Percentiles rank a stretch among this genome's conserved stretches.
These are phyloP conservation scores for Hemistola chrysoprasaria DNA, from an alignment of 2,888 invertebrate genomes.

Conservation along the genomic window DNA sequence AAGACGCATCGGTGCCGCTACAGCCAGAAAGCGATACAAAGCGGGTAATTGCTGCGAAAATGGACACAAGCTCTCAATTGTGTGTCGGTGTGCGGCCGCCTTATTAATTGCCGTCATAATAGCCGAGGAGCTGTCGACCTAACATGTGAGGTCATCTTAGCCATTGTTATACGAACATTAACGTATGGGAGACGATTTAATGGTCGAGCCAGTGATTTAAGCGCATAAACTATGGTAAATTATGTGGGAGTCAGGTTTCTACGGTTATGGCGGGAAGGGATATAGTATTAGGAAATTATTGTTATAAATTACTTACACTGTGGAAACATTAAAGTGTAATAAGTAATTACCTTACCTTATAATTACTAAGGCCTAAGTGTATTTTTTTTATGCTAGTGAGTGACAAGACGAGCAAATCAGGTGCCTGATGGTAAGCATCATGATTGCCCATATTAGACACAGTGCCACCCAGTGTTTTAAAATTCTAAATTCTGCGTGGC, in stretches of 20 bases:
- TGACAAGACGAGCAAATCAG: no score
- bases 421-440: no score
- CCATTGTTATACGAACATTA: conserved; percentile 20
- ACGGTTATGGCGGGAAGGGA: conserved; percentile 1
- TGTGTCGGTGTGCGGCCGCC: conserved; percentile 6
- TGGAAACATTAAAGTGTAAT: no score
- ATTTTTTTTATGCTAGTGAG: no score
- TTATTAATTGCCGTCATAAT: conserved; percentile 28
- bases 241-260: conserved; percentile 14
- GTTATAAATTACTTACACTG: neutral
- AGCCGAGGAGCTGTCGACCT: conserved; percentile 19
- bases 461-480: no score
- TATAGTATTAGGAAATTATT: neutral
- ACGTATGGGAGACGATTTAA: conserved; percentile 20
- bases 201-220: conserved; percentile 17
- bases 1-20: no score
- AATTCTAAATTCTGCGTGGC: no score
- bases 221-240: conserved; percentile 15
- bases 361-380: no score
- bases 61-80: conserved; percentile 8
- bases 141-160: conserved; percentile 21
- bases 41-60: conserved; percentile 12
- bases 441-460: no score
- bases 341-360: no score
- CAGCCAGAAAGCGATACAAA: neutral